Evolutionary conservation across 2,888 invertebrate genomes (phyloP).

Genomic region (Perithous albicinctus): DNA sequence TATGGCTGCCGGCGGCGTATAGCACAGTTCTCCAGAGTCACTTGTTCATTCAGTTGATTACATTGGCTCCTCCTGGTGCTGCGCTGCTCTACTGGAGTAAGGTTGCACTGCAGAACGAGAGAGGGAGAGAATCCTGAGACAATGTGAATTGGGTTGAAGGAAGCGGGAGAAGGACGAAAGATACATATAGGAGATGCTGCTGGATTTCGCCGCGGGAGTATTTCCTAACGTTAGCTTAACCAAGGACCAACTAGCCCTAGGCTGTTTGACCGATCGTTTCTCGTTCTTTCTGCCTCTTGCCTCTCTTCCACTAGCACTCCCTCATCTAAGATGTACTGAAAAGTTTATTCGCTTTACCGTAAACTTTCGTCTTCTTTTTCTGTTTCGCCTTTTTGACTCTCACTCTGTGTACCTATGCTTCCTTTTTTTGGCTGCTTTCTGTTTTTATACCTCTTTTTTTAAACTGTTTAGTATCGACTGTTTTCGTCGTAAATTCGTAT

Average conservation of each 20-base stretch:
- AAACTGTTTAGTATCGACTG: background rate
- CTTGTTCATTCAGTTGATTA: conserved; percentile 82
- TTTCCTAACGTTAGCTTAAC: conserved; percentile 53
- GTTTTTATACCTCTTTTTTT: background rate
- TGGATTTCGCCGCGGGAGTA: conserved; percentile 22
- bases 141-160: conserved; percentile 35
- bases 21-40: conserved; percentile 77
- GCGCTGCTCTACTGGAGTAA: conserved; percentile 64
- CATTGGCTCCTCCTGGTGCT: conserved; percentile 68
- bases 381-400: conserved; percentile 14
- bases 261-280: conserved; percentile 61
- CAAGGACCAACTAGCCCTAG: conserved; percentile 60
- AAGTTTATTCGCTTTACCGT: conserved; percentile 41
- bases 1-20: conserved; percentile 67
- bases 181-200: conserved; percentile 20
- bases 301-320: conserved; percentile 12
- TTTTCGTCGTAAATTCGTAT: background rate
- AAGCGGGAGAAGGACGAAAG: conserved; percentile 37
- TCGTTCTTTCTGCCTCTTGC: conserved; percentile 22
- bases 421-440: background rate
- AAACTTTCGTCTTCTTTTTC: conserved; percentile 25
- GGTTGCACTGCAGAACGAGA: conserved; percentile 23
- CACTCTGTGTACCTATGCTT: background rate
- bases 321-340: conserved; percentile 18
- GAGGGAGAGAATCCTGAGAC: conserved; percentile 34